phyloP scores from a whole-genome alignment of 2,797 vertebrate genomes.

The Choloepus didactylus region DNA sequence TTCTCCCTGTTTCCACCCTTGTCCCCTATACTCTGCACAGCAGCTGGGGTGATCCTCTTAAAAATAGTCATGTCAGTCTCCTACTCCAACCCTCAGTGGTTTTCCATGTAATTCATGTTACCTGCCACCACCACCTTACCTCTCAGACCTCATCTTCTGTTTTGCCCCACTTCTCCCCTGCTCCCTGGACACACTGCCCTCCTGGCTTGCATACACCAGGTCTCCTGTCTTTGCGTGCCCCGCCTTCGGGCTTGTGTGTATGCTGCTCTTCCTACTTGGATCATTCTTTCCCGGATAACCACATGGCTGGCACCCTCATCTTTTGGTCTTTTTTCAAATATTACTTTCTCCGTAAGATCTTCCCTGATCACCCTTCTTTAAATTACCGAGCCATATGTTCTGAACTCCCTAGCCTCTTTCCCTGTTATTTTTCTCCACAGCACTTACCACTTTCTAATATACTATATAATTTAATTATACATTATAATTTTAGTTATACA shows the following conservation, averaged over 20 bases:
- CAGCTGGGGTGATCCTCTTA: not conserved
- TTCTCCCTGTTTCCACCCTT: not conserved
- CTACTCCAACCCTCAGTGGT: not conserved
- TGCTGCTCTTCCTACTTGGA: not conserved
- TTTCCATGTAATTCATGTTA: not conserved
- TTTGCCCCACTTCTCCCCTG: not conserved
- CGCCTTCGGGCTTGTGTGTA: not conserved
- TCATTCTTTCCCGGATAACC: not conserved
- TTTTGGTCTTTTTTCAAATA: constrained; percentile 23
- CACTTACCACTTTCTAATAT: not conserved
- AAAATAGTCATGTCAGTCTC: not conserved
- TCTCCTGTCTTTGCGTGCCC: not conserved
- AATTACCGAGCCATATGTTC: not conserved
- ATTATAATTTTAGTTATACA: too few relatives aligned
- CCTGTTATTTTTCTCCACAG: not conserved
- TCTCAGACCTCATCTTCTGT: not conserved
- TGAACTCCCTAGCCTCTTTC: not conserved
- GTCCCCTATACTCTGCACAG: not conserved
- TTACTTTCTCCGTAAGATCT: constrained; percentile 8
- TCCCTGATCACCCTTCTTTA: not conserved
- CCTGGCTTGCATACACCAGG: not conserved
- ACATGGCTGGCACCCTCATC: not conserved
- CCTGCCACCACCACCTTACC: not conserved
- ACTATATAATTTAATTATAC: not conserved
- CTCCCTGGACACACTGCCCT: not conserved